A percentile compares a stretch with the other conserved stretches of the same genome.
phyloP scores from a whole-genome alignment of 2,113 vertebrate genomes.

The Onychostruthus taczanowskii region DNA sequence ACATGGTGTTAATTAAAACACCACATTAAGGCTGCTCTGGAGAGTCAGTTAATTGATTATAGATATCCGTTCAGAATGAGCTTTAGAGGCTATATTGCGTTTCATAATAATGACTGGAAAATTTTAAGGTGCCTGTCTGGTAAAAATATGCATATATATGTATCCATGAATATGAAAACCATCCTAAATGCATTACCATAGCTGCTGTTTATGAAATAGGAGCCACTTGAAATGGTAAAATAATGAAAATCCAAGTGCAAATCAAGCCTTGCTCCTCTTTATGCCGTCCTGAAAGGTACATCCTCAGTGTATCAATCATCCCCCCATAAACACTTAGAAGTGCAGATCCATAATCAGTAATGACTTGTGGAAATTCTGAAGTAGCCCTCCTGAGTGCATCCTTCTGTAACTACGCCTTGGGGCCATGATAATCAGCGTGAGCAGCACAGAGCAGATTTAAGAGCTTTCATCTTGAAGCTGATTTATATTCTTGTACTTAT shows the following conservation, averaged over 20 bases:
- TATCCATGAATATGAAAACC: neutral
- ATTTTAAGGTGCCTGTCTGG: neutral
- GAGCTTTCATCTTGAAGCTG: slow-evolving; percentile 35
- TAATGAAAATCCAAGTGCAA: slow-evolving; percentile 4
- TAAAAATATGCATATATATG: neutral
- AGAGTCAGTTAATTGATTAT: slow-evolving; percentile 40
- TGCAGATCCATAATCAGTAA: slow-evolving; percentile 29
- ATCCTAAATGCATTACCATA: neutral
- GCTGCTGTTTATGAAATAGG: neutral
- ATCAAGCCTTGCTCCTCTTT: neutral
- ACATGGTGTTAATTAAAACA: neutral
- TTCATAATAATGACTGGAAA: neutral
- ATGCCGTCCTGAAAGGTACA: neutral
- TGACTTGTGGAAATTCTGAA: slow-evolving; percentile 51
- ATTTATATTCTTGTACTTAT: slow-evolving; percentile 23
- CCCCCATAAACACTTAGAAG: slow-evolving; percentile 14
- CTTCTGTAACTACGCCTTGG: slow-evolving; percentile 13
- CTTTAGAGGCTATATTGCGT: neutral
- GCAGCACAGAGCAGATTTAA: slow-evolving; percentile 30
- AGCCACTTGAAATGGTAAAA: neutral
- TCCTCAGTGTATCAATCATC: neutral
- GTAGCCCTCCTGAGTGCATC: slow-evolving; percentile 20
- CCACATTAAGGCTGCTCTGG: neutral
- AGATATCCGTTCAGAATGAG: neutral
- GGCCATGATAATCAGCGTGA: slow-evolving; percentile 21